Conservation (phyloP, 2,888 invertebrate species). For the Brachylomia viminalis region DNA sequence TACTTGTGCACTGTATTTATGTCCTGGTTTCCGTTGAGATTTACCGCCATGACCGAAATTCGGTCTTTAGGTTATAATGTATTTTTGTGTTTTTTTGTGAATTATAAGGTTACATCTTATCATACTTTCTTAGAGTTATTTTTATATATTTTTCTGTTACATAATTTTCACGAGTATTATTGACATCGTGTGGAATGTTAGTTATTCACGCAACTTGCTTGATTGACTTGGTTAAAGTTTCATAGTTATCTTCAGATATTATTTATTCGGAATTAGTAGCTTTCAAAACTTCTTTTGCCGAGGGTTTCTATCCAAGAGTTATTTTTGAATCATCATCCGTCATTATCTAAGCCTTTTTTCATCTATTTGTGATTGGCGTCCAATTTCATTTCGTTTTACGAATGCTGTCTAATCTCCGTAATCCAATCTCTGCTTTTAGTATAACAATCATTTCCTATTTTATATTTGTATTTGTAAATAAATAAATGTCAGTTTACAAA, state of each 20-base stretch:
- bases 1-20: neutral
- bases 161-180: neutral
- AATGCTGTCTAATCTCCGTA: neutral
- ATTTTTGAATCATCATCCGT: no score
- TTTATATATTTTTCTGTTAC: neutral
- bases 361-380: neutral
- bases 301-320: neutral
- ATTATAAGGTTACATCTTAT: neutral
- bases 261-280: neutral
- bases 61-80: no score
- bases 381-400: slow-evolving; percentile 7
- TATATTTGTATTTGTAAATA: slow-evolving; percentile 13
- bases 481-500: neutral
- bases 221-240: neutral
- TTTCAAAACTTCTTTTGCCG: neutral
- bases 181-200: neutral
- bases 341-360: neutral
- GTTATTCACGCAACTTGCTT: neutral
- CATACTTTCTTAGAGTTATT: neutral
- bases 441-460: neutral
- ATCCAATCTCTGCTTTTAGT: neutral
- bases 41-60: no score
- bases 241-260: neutral
- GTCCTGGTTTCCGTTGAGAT: no score
- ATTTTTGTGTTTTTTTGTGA: no score